phyloP scores from a whole-genome alignment of 1,140 invertebrate genomes.

The Conus ventricosus region DNA sequence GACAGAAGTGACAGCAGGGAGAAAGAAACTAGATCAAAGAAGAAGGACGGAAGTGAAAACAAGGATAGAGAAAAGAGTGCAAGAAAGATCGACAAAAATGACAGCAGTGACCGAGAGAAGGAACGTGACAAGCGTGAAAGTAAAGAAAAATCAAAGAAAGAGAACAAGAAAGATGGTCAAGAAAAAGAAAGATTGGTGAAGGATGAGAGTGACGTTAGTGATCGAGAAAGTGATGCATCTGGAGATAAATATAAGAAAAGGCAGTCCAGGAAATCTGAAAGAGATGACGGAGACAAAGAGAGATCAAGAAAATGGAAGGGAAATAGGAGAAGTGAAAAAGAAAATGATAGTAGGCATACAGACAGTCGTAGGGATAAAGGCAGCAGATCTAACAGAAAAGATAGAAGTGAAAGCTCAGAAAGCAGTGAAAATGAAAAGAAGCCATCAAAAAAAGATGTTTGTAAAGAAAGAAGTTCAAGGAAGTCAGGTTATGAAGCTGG shows the following conservation, averaged over 20 bases:
- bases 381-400: background rate
- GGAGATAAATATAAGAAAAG: background rate
- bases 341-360: background rate
- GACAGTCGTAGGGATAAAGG: background rate
- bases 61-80: background rate
- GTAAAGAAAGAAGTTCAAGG: background rate
- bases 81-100: background rate
- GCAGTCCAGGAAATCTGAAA: background rate
- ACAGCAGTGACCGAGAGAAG: background rate
- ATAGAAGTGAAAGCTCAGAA: background rate
- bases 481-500: background rate
- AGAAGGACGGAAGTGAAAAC: background rate
- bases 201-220: background rate
- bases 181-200: background rate
- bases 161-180: background rate
- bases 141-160: background rate
- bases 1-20: constrained; percentile 19
- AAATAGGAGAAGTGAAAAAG: background rate
- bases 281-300: background rate
- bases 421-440: background rate
- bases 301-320: background rate
- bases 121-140: too few relatives aligned
- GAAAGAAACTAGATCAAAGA: background rate
- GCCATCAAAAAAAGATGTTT: background rate
- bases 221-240: background rate